These are phyloP conservation scores for Eurytoma adleriae DNA, from an alignment of 2,888 invertebrate genomes.

Conservation along the genomic window DNA sequence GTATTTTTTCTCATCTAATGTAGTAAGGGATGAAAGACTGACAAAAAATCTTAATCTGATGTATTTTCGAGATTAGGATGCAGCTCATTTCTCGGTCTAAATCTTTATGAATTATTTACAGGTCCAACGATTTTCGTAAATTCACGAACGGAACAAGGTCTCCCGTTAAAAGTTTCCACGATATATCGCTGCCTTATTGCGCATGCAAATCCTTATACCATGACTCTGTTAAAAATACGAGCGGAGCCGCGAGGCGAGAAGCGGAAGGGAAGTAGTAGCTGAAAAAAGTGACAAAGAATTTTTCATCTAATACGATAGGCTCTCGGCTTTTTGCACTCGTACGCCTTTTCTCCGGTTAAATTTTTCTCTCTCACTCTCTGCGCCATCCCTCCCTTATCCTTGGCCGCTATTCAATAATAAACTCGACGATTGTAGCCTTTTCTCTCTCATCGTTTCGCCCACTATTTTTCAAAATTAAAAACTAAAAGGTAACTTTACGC, in stretches of 20 bases:
- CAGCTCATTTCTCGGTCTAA: background rate
- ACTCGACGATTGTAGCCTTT: slow-evolving; percentile 38
- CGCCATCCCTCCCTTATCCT: background rate
- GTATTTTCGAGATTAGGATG: no score
- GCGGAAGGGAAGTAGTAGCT: slow-evolving; percentile 3
- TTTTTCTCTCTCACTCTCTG: background rate
- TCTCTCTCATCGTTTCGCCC: no score
- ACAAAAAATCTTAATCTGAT: no score
- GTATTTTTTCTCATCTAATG: no score
- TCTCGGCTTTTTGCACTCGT: background rate
- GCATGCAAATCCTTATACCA: slow-evolving; percentile 35
- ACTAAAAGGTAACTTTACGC: no score
- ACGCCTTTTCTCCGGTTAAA: background rate
- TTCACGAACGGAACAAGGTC: slow-evolving; percentile 3
- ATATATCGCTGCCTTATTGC: slow-evolving; percentile 32
- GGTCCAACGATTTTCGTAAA: slow-evolving; percentile 3
- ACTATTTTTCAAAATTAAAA: no score
- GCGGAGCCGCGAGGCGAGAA: background rate
- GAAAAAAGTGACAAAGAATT: slow-evolving; percentile 10
- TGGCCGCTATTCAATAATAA: slow-evolving; percentile 4
- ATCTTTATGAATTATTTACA: slow-evolving; percentile 34
- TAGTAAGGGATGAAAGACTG: no score
- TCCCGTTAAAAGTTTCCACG: slow-evolving; percentile 22
- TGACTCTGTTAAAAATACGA: slow-evolving; percentile 30
- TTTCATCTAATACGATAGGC: slow-evolving; percentile 26